Base-by-base conservation (phyloP, 2,888 invertebrate species). In the Macrophya alboannulata region DNA sequence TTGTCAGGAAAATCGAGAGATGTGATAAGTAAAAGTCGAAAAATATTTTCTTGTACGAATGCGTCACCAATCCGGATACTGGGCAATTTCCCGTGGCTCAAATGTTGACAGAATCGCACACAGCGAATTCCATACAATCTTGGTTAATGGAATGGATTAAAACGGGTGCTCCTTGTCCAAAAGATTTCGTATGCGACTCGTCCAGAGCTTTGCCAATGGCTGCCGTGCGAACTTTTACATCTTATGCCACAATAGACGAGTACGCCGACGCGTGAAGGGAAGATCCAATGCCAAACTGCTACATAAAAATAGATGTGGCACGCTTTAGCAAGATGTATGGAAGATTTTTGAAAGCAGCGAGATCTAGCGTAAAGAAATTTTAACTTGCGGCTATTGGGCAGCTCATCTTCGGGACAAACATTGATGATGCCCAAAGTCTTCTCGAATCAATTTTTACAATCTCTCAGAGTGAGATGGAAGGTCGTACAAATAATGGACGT, bases 331-430 rank as follows among this genome's bases (percentile, higher is more conserved):
- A 72, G 55, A 84, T 84, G 74, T 51, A 84, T 3, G 55, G 25
- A 72, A 59, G 43, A 8, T 55, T 84, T 15, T 9, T 45, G 15
- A 74, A 74, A 51, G 40, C 48, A 2, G 21, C 76, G 21, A 45
- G 25, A 12, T 48, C 10, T n/a, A 40, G 72, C 4, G 45, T 74
- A n/a, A 45, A 74, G n/a, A 74, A 45, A n/a, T 88, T 86, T 83
- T 86, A 87, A 51, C 84, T 85, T 43, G 86, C 85, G 43, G 86
- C 79, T 4, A 72, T 88, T 25, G 87, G 88, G 1, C 86, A 86
- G 51, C 45, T 84, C 1, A 84, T 86, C 17, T 76, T 21, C 8
- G 71, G 31, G 10, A 51, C 40, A 43, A 21, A 74, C 31, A 37
- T 83, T 15, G n/a, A n/a, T 1, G 79, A n/a, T 25, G 83, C 83